These are phyloP conservation scores for Aegithalos caudatus DNA, from an alignment of 2,113 vertebrate genomes.

Conservation along the genomic window DNA sequence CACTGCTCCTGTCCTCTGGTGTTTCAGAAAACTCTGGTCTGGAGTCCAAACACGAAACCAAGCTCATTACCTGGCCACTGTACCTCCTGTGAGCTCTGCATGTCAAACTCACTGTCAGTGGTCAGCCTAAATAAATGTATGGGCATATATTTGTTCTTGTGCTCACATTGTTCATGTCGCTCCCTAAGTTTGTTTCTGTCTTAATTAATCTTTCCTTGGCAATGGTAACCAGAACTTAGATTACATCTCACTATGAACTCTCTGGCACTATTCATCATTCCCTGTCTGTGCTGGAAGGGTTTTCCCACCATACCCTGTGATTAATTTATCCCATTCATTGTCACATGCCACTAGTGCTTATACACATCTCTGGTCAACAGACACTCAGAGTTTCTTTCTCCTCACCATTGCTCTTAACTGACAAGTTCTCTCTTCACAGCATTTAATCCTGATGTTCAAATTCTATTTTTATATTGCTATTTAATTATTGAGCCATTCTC, in stretches of 20 bases:
- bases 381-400: background rate
- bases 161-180: background rate
- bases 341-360: background rate
- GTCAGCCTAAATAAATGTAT: background rate
- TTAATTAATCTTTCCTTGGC: background rate
- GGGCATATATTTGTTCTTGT: background rate
- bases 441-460: background rate
- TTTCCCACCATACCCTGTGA: background rate
- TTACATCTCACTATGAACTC: background rate
- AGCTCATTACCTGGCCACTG: background rate
- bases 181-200: background rate
- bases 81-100: background rate
- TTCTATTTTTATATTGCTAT: background rate
- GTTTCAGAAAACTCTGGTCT: background rate
- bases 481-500: background rate
- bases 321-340: background rate
- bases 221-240: background rate
- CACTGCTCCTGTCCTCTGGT: background rate
- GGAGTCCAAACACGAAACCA: background rate
- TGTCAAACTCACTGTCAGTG: accelerated
- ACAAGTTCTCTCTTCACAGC: background rate
- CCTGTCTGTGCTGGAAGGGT: background rate
- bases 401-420: background rate
- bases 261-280: background rate
- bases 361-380: background rate